Evolutionary conservation across 2,888 invertebrate genomes (phyloP).

Genomic region (Pristionchus fissidentatus): DNA sequence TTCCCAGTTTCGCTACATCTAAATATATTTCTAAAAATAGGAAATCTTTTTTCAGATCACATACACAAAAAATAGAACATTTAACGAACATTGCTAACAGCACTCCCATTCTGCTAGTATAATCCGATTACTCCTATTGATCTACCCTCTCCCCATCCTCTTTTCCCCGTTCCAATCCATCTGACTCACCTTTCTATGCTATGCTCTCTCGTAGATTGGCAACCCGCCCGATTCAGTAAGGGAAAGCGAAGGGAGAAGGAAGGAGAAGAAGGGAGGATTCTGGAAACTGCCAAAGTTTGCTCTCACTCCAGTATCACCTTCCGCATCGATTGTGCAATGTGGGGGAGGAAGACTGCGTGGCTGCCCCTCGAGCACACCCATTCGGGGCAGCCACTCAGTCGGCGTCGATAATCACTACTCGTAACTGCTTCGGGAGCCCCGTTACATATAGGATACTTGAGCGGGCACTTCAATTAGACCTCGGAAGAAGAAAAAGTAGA

Average conservation of each 20-base stretch:
- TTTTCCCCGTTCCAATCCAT: no score
- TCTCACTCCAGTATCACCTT: conserved; percentile 4
- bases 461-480: no score
- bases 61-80: no score
- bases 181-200: neutral
- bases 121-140: neutral
- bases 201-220: no score
- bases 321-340: conserved; percentile 14
- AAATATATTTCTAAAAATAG: no score
- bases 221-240: no score
- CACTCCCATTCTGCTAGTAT: no score
- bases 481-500: no score
- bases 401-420: neutral
- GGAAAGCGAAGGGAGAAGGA: neutral
- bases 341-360: neutral
- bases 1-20: no score
- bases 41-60: no score
- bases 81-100: no score
- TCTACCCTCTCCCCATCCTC: neutral
- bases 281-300: neutral
- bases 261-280: neutral
- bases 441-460: no score
- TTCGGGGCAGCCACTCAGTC: neutral
- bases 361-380: neutral
- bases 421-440: neutral